Evolutionary conservation across 2,888 invertebrate species (phyloP).

Genomic region (Caenorhabditis macrosperma): DNA sequence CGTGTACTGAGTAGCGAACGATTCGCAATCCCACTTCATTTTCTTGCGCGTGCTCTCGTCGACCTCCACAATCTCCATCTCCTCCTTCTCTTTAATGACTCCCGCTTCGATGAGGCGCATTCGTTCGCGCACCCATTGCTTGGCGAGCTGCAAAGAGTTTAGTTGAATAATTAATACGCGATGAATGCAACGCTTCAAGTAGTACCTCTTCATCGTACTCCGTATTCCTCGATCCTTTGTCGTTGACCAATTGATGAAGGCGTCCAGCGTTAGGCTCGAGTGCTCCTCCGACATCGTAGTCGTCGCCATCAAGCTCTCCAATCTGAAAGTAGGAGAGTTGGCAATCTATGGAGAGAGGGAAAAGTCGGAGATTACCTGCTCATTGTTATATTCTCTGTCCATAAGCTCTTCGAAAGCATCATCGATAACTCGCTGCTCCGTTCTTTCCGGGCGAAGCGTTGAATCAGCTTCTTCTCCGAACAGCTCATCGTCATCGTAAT

Average conservation of each 20-base stretch:
- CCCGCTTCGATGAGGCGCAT: conserved; percentile 67
- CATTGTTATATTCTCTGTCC: conserved; percentile 67
- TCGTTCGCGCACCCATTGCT: conserved; percentile 65
- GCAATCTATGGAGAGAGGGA: neutral
- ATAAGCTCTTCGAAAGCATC: conserved; percentile 66
- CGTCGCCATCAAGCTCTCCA: conserved; percentile 70
- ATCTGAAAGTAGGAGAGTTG: conserved; percentile 27
- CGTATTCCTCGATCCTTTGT: conserved; percentile 84
- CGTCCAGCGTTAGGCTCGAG: conserved; percentile 86
- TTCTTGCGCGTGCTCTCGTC: conserved; percentile 65
- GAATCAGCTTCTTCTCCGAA: conserved; percentile 38
- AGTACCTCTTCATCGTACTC: conserved; percentile 68
- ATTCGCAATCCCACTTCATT: conserved; percentile 79
- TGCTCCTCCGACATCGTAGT: conserved; percentile 84
- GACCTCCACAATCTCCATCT: conserved; percentile 67
- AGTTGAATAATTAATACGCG: conserved; percentile 1
- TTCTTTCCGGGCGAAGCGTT: conserved; percentile 19
- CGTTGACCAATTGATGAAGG: conserved; percentile 86
- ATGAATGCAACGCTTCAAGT: neutral
- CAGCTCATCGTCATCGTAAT: conserved; percentile 64
- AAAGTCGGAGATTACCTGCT: conserved; percentile 35
- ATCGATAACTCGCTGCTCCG: conserved; percentile 63
- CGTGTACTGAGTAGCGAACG: conserved; percentile 86
- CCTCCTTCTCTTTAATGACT: conserved; percentile 64
- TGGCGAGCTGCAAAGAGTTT: conserved; percentile 55